Evolutionary conservation across 2,888 invertebrate species (phyloP), one percentile per base, ranked within the genome.

Genomic region (Harpalus rubripes): DNA sequence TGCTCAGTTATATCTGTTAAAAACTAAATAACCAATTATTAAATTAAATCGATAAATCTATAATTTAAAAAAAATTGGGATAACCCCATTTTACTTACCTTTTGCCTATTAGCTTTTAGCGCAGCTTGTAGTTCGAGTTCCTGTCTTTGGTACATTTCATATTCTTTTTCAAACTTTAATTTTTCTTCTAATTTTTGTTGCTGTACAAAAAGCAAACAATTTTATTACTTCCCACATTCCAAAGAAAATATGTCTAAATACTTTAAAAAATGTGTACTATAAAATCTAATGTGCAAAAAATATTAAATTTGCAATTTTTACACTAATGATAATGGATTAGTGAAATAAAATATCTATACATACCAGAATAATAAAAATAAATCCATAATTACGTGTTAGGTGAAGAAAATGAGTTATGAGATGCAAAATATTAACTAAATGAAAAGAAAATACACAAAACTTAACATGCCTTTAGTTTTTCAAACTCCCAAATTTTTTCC

Each of bases 41-140:
- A 0, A 4, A 39, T 32, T 18, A 7, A 4, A 63, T 4, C 22
- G 5, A 63, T 22, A 39, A 68, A 68, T 12, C 1, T 52, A 52
- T 44, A 18, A 16, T 58, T 58, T 16, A 0, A 10, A 58, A 32
- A 26, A 41, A 63, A 26, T 80, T 22, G 4, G 39, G 32, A 7
- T 52, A 58, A 56, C 32, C 32, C 32, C 32, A 78, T 58, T 6
- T 18, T 16, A 0, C 39, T 85, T 87, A 91, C 91, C 90, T 93
- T 95, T 88, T 94, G 93, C 89, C 93, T 93, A 88, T 94, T 94
- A 85, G 92, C 90, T 91, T 94, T 95, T 85, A 94, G 92, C 74
- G 93, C 93, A 88, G 92, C 93, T 85, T 95, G 95, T 86, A 95
- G 90, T 90, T 94, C 93, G 58, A 93, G 91, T 90, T 96, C 95